Percentiles rank a stretch among this genome's conserved stretches.
Conservation (phyloP, 2,888 invertebrate genomes). For the Conomelus anceps region DNA sequence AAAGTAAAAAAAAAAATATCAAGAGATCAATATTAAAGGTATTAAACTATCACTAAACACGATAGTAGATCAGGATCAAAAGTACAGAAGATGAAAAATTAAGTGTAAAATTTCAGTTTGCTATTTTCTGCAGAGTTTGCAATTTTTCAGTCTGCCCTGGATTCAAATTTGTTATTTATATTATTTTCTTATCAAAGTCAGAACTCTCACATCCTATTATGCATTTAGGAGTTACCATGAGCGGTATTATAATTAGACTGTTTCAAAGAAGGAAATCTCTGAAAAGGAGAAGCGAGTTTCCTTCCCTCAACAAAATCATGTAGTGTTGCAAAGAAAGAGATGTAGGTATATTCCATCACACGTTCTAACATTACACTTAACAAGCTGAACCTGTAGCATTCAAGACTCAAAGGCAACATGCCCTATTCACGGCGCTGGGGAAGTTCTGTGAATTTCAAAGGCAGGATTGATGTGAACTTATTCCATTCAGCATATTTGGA, state of each 20-base stretch:
- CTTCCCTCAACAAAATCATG: background rate
- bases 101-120: too few species aligned
- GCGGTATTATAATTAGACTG: background rate
- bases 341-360: background rate
- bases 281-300: background rate
- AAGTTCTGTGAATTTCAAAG: background rate
- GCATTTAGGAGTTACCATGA: too few species aligned
- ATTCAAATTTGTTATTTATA: too few species aligned
- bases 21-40: too few species aligned
- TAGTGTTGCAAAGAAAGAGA: background rate
- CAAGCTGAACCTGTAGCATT: background rate
- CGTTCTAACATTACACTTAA: background rate
- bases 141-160: too few species aligned
- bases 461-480: background rate
- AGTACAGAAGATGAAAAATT: too few species aligned
- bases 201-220: too few species aligned
- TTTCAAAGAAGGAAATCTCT: background rate
- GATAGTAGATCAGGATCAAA: too few species aligned
- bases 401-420: background rate
- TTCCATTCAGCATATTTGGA: background rate
- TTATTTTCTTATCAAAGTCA: too few species aligned
- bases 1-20: too few species aligned
- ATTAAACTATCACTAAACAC: too few species aligned
- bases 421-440: background rate
- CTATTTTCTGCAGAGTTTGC: too few species aligned